Conservation (phyloP, 1,140 invertebrate genomes). For the Lordiphosa stackelbergi region DNA sequence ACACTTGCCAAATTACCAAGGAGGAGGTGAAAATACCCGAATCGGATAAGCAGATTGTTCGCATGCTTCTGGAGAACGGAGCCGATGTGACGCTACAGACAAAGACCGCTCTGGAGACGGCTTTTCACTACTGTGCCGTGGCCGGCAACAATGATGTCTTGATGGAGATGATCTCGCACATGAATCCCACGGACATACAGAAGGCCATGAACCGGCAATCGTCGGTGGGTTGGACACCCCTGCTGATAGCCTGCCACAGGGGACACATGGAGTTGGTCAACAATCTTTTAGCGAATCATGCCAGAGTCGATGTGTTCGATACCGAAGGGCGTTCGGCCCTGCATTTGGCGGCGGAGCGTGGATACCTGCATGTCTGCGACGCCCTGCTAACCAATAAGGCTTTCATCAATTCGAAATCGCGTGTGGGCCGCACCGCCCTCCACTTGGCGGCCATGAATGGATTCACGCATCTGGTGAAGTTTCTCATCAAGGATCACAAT, state of each 20-base stretch:
- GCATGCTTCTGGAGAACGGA: slow-evolving; percentile 90
- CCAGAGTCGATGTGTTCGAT: slow-evolving; percentile 99
- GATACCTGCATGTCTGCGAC: slow-evolving; percentile 95
- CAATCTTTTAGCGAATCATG: slow-evolving; percentile 92
- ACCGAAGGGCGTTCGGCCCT: slow-evolving; percentile 95
- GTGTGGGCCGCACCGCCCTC: slow-evolving; percentile 89
- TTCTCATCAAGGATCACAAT: slow-evolving; percentile 94
- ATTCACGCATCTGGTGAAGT: slow-evolving; percentile 90
- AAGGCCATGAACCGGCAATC: slow-evolving; percentile 96
- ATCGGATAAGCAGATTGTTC: slow-evolving; percentile 94
- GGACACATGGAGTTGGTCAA: slow-evolving; percentile 91
- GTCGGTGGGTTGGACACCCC: slow-evolving; percentile 94
- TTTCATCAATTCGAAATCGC: slow-evolving; percentile 97
- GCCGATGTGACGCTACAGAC: slow-evolving; percentile 92
- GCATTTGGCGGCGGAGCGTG: slow-evolving; percentile 96
- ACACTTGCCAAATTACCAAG: slow-evolving; percentile 88
- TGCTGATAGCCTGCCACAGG: slow-evolving; percentile 92
- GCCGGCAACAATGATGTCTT: slow-evolving; percentile 97
- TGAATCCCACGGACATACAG: slow-evolving; percentile 91
- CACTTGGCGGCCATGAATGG: slow-evolving; percentile 97
- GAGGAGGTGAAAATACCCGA: slow-evolving; percentile 85
- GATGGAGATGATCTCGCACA: slow-evolving; percentile 93
- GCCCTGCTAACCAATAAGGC: slow-evolving; percentile 97
- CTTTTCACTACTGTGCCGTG: slow-evolving; percentile 95
- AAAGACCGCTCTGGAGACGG: slow-evolving; percentile 92